Conservation (phyloP, 2,113 vertebrate species). For the Oreochromis niloticus region DNA sequence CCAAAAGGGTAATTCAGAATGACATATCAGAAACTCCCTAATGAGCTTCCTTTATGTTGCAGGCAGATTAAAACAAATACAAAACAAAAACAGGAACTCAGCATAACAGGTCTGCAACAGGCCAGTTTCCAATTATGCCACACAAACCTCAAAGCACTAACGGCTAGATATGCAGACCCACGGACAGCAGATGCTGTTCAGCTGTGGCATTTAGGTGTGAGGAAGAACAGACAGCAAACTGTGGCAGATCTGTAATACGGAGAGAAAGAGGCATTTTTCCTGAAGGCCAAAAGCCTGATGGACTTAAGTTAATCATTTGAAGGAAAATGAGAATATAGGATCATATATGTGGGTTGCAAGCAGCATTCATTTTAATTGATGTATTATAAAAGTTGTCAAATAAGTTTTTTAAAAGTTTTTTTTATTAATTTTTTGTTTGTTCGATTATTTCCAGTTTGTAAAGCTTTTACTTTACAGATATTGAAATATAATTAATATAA, state of each 20-base stretch:
- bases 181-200: neutral
- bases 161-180: neutral
- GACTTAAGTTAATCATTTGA: neutral
- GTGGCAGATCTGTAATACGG: neutral
- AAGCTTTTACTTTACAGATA: neutral
- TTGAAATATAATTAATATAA: neutral
- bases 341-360: neutral
- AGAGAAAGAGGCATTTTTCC: neutral
- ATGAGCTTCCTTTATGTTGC: neutral
- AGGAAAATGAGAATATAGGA: neutral
- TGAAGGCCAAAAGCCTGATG: neutral
- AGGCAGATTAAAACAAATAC: neutral
- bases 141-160: neutral
- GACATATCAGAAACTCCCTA: neutral
- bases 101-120: neutral
- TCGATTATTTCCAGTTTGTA: neutral
- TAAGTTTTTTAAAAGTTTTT: neutral
- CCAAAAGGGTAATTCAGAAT: neutral
- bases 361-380: neutral
- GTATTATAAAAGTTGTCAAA: neutral
- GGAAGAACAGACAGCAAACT: neutral
- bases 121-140: neutral
- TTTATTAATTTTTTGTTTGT: neutral
- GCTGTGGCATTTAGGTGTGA: neutral
- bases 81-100: neutral